phyloP scores from a whole-genome alignment of 2,797 vertebrate species.

The Megaceryle alcyon region DNA sequence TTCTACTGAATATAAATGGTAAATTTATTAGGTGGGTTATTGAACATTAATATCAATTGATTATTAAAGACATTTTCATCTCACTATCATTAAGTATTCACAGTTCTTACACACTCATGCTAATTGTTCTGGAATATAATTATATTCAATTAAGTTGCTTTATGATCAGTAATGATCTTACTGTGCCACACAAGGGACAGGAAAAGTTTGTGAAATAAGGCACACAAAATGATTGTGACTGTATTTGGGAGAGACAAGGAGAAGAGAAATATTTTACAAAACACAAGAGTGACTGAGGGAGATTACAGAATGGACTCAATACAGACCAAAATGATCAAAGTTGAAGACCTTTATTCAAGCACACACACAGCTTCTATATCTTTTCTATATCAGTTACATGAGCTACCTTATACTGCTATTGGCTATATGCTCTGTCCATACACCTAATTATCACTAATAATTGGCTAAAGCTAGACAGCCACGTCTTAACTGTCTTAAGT shows the following conservation, averaged over 20 bases:
- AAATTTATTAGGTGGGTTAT: not conserved
- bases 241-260: not conserved
- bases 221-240: not conserved
- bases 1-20: not conserved
- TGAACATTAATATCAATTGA: not conserved
- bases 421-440: too few relatives aligned
- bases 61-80: slow-evolving; percentile 2
- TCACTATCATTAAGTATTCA: not conserved
- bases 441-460: too few relatives aligned
- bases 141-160: not conserved
- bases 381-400: too few relatives aligned
- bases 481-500: too few relatives aligned
- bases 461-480: too few relatives aligned
- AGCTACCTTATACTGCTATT: too few relatives aligned
- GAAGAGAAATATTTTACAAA: not conserved
- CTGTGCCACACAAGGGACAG: not conserved
- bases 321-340: too few relatives aligned
- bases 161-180: not conserved
- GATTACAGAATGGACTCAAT: too few relatives aligned
- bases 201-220: not conserved
- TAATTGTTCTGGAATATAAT: slow-evolving; percentile 1
- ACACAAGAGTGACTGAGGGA: not conserved
- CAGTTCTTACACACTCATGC: not conserved
- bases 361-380: too few relatives aligned
- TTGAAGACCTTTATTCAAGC: too few relatives aligned